Evolutionary conservation across 2,888 invertebrate genomes (phyloP).

Genomic region (Eristalis tenax): DNA sequence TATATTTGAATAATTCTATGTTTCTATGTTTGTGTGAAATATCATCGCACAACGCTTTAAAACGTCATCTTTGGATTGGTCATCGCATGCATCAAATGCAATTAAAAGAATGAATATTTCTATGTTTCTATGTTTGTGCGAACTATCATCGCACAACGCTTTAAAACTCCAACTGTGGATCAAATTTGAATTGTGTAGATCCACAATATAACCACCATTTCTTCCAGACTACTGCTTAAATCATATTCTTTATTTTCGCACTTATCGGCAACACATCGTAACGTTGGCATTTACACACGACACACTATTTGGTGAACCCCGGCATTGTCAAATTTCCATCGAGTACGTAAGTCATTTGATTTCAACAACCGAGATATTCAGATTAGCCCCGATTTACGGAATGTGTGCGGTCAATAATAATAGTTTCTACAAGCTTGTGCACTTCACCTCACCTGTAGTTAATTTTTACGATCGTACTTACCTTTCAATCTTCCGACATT

Average conservation of each 20-base stretch:
- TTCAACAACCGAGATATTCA: not conserved
- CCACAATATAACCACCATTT: not conserved
- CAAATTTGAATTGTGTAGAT: too few relatives aligned
- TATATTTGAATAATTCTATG: too few relatives aligned
- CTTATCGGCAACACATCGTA: not conserved
- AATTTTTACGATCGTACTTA: not conserved
- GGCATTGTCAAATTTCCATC: not conserved
- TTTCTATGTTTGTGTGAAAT: too few relatives aligned
- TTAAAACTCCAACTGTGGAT: too few relatives aligned
- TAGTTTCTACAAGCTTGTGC: not conserved
- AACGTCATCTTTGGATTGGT: too few relatives aligned
- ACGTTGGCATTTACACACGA: not conserved
- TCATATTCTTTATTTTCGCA: not conserved
- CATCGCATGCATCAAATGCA: too few relatives aligned
- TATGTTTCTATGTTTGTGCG: too few relatives aligned
- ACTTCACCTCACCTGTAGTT: not conserved
- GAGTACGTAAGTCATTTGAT: not conserved
- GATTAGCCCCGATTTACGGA: not conserved
- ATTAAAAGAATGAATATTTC: too few relatives aligned
- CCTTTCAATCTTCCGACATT: not conserved
- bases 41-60: too few relatives aligned
- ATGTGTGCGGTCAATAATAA: not conserved
- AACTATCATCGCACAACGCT: too few relatives aligned
- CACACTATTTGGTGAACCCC: not conserved
- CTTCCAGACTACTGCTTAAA: not conserved